phyloP scores from a whole-genome alignment of 2,797 vertebrate genomes.

The Sebastes melanostomus region DNA sequence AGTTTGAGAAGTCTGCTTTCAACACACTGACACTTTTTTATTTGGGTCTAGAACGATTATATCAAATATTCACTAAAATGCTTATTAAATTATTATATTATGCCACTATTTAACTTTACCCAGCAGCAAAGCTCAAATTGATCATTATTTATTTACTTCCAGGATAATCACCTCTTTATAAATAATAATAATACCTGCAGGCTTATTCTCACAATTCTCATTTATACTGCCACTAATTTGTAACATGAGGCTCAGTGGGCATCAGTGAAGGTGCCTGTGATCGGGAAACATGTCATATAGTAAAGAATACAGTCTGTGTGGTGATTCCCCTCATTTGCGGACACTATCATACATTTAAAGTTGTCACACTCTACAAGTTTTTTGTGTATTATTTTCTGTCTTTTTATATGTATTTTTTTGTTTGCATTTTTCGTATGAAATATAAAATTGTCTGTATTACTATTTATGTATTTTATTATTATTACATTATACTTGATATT shows the following conservation, averaged over 20 bases:
- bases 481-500: not conserved
- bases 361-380: not conserved
- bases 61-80: not conserved
- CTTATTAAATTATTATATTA: not conserved
- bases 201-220: not conserved
- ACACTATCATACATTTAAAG: not conserved
- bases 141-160: constrained; percentile 8
- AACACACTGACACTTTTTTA: not conserved
- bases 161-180: constrained; percentile 16
- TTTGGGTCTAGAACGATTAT: not conserved
- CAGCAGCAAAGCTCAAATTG: not conserved
- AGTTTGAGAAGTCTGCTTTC: not conserved
- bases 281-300: not conserved
- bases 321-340: not conserved
- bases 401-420: not conserved
- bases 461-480: not conserved
- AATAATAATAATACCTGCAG: constrained; percentile 27
- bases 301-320: not conserved
- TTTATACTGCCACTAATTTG: constrained; percentile 19
- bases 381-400: not conserved
- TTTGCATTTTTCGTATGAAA: not conserved
- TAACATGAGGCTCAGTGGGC: not conserved
- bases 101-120: not conserved
- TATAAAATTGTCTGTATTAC: too few species aligned
- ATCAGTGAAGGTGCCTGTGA: constrained; percentile 4